phyloP scores from a whole-genome alignment of 2,888 invertebrate genomes.

The Cantharis flavilabris region DNA sequence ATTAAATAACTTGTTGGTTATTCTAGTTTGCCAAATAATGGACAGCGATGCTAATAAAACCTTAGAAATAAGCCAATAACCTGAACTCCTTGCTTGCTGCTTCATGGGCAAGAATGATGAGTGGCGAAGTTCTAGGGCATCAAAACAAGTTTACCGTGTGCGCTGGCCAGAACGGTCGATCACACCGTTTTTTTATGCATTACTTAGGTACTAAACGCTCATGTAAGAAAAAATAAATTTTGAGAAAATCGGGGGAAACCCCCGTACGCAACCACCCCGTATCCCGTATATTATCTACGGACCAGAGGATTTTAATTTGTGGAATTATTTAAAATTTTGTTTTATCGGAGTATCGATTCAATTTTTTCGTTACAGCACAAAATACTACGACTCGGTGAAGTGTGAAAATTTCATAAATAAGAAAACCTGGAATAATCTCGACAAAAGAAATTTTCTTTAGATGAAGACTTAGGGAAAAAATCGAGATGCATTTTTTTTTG shows the following conservation, averaged over 20 bases:
- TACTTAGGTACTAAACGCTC: conserved; percentile 15
- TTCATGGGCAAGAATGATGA: conserved; percentile 33
- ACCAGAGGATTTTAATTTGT: background rate
- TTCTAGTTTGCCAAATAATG: conserved; percentile 11
- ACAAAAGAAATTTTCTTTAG: background rate
- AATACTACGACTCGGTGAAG: background rate
- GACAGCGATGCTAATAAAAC: conserved; percentile 20
- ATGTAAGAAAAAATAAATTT: background rate
- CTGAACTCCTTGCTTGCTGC: conserved; percentile 12
- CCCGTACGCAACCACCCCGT: background rate
- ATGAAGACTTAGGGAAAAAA: background rate
- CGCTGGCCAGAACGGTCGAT: conserved; percentile 54
- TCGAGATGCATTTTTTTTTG: background rate
- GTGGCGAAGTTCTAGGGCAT: conserved; percentile 43
- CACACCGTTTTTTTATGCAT: conserved; percentile 44
- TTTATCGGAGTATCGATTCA: background rate
- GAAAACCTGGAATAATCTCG: background rate
- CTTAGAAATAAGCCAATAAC: conserved; percentile 31
- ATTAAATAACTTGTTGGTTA: background rate
- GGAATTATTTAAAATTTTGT: background rate
- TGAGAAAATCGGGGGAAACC: background rate
- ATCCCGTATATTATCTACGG: background rate
- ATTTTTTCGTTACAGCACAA: background rate
- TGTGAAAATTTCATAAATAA: background rate
- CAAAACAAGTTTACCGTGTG: conserved; percentile 47